These are phyloP conservation scores for Leptopilina clavipes DNA, from an alignment of 1,140 invertebrate genomes.

Conservation along the genomic window DNA sequence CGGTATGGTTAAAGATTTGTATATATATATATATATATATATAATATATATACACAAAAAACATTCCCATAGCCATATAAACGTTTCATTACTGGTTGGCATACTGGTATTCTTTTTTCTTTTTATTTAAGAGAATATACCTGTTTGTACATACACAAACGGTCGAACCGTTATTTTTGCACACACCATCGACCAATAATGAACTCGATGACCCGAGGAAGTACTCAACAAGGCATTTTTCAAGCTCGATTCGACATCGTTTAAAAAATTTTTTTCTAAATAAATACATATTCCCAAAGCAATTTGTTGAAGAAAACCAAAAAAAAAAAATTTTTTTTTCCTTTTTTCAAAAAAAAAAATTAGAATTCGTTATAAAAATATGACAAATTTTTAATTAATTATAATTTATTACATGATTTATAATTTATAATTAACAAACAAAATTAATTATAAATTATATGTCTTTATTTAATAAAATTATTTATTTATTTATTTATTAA, in stretches of 20 bases:
- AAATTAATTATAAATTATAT: too few relatives aligned
- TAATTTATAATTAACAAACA: too few relatives aligned
- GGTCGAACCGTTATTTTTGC: conserved; percentile 29
- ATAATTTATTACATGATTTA: too few relatives aligned
- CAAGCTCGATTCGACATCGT: conserved; percentile 20
- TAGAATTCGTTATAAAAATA: too few relatives aligned
- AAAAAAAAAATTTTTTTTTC: too few relatives aligned
- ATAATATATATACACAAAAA: background rate
- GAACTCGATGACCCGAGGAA: conserved; percentile 34
- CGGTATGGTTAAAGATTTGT: background rate
- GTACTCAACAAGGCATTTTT: conserved; percentile 33
- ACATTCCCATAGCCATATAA: conserved; percentile 29
- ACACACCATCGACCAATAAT: conserved; percentile 33
- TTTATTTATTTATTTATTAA: too few relatives aligned
- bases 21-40: too few relatives aligned
- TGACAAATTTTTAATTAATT: too few relatives aligned
- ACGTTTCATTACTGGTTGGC: conserved; percentile 32
- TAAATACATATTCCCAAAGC: background rate
- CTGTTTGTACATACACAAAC: conserved; percentile 34
- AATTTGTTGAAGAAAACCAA: background rate
- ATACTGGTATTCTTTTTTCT: conserved; percentile 33
- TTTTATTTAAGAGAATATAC: conserved; percentile 33
- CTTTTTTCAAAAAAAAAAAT: too few relatives aligned
- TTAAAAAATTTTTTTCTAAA: background rate
- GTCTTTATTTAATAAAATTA: too few relatives aligned